Evolutionary conservation across 2,888 invertebrate species (phyloP).

Genomic region (Uropetala carovei): DNA sequence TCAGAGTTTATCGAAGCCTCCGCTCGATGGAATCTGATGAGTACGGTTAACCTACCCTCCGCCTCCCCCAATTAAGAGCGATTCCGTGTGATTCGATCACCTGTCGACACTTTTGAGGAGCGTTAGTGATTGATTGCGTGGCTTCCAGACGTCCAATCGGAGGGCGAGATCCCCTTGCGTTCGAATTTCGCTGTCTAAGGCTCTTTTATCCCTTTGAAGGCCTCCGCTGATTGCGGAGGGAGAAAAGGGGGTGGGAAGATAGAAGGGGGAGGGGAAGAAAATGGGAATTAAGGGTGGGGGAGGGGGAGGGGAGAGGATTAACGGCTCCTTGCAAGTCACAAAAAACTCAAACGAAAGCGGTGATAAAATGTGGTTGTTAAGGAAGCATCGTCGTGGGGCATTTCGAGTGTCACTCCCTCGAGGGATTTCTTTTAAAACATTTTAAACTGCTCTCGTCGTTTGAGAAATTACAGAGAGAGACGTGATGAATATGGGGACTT

Average conservation of each 20-base stretch:
- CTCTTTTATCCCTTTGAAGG: conserved; percentile 48
- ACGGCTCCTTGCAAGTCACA: conserved; percentile 6
- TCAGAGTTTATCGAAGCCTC: too few relatives aligned
- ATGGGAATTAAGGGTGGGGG: neutral
- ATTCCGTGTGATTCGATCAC: conserved; percentile 49
- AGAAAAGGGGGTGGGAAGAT: neutral
- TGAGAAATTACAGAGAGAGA: too few relatives aligned
- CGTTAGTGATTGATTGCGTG: conserved; percentile 31
- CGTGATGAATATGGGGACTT: too few relatives aligned
- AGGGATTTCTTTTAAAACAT: neutral
- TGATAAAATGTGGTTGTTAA: conserved; percentile 39
- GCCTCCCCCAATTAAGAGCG: conserved; percentile 34
- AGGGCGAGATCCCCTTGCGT: neutral
- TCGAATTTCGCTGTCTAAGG: conserved; percentile 58
- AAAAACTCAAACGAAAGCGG: conserved; percentile 11
- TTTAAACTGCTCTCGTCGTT: too few relatives aligned
- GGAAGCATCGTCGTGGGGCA: conserved; percentile 30
- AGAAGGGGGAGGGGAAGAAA: neutral
- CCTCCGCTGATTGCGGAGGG: conserved; percentile 50
- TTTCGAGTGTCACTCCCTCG: conserved; percentile 25
- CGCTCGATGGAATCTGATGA: too few relatives aligned
- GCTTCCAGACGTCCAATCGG: conserved; percentile 16
- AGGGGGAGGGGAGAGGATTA: neutral
- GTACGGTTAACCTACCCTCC: too few relatives aligned
- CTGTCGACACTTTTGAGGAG: neutral